Conservation (phyloP, 2,113 vertebrate species). For the Cheilinus undulatus region DNA sequence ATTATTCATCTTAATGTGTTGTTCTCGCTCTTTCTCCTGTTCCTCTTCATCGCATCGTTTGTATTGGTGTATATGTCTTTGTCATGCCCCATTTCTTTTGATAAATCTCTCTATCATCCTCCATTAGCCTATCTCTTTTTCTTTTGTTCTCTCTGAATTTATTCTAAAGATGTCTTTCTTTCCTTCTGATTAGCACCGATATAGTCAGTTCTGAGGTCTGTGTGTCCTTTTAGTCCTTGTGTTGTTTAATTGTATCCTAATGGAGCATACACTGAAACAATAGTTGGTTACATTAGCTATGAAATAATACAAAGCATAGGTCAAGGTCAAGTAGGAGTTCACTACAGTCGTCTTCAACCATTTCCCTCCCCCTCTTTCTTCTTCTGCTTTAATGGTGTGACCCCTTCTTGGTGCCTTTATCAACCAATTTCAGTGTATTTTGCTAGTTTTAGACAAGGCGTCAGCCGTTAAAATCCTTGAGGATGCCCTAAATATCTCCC, state of each 20-base stretch:
- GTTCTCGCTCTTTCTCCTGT: constrained; percentile 3
- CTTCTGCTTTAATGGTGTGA: constrained; percentile 5
- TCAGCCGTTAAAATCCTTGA: constrained; percentile 18
- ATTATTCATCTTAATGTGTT: constrained; percentile 32
- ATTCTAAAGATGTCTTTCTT: neutral
- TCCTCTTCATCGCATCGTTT: neutral
- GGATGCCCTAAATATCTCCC: constrained; percentile 24
- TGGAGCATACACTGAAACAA: neutral
- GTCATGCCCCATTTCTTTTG: neutral
- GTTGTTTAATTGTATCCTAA: neutral
- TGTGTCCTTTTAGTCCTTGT: constrained; percentile 1
- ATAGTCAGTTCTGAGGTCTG: constrained; percentile 14
- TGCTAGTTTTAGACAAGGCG: neutral
- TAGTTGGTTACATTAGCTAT: neutral
- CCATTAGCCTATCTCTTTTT: neutral
- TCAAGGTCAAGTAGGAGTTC: neutral
- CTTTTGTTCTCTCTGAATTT: constrained; percentile 1
- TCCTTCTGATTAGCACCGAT: neutral
- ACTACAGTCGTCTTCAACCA: neutral
- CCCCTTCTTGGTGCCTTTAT: constrained; percentile 28
- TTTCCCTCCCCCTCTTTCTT: neutral
- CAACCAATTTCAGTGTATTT: constrained; percentile 14
- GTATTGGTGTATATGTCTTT: neutral
- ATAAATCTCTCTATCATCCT: constrained; percentile 1
- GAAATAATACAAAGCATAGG: neutral